phyloP scores from a whole-genome alignment of 2,888 invertebrate species.

The Petrolisthes manimaculis region DNA sequence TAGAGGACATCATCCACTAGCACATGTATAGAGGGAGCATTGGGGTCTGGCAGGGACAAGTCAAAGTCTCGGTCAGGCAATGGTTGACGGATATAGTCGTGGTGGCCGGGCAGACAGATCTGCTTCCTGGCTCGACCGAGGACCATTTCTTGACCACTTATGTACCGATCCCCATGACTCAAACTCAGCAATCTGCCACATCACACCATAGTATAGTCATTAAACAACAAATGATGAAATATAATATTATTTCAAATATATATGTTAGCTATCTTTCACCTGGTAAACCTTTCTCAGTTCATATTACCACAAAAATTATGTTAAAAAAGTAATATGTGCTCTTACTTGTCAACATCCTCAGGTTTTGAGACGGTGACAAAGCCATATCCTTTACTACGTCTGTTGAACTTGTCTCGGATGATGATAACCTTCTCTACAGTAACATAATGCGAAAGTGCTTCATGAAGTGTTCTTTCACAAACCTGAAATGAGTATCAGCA shows the following conservation, averaged over 20 bases:
- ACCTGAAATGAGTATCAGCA: slow-evolving; percentile 10
- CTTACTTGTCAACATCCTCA: slow-evolving; percentile 48
- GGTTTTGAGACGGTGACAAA: slow-evolving; percentile 32
- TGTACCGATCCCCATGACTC: slow-evolving; percentile 21
- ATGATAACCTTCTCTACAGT: slow-evolving; percentile 29
- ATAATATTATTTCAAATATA: neutral
- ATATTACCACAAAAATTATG: neutral
- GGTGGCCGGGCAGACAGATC: slow-evolving; percentile 33
- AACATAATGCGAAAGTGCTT: slow-evolving; percentile 34
- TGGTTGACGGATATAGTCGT: slow-evolving; percentile 24
- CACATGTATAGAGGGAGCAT: slow-evolving; percentile 29
- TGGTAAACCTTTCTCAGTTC: neutral
- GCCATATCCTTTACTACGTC: slow-evolving; percentile 39
- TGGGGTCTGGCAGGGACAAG: slow-evolving; percentile 26
- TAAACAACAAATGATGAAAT: neutral
- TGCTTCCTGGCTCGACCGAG: slow-evolving; percentile 39
- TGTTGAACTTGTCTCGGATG: slow-evolving; percentile 39
- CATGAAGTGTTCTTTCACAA: slow-evolving; percentile 2
- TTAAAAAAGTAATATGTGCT: neutral
- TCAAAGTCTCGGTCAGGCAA: slow-evolving; percentile 44
- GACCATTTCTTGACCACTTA: slow-evolving; percentile 14
- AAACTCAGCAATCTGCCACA: slow-evolving; percentile 29
- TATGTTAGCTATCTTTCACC: neutral
- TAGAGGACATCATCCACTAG: slow-evolving; percentile 47
- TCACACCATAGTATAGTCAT: neutral